Base-by-base conservation (phyloP, 2,797 vertebrate species). In the Rhynchonycteris naso region DNA sequence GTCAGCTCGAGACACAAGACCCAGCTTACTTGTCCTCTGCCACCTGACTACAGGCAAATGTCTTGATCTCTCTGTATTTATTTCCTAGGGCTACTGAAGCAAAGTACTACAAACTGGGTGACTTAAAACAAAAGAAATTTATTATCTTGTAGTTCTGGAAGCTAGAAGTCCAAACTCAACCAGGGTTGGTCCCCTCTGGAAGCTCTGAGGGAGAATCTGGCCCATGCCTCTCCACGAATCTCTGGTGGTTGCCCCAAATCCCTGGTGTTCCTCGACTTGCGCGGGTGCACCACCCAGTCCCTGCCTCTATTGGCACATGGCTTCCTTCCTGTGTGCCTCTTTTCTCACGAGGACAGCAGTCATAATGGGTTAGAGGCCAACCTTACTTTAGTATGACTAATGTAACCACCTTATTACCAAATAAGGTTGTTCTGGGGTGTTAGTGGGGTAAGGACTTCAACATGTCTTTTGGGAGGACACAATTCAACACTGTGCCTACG, bases 21-120 rank as follows among this genome's bases (percentile, higher is more conserved):
- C 33, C 0, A 0, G 28, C 72, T 22, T 3, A 5, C 3, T 0
- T 7, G 19, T 43, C 56, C n/a, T 66, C 28, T 1, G 1, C 18
- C 12, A 1, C 54, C 59, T 38, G 30, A 5, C 56, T 2, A 0
- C 0, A 1, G 50, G 43, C 13, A n/a, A 54, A 38, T 5, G n/a
- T 56, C 80, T 47, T 22, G n/a, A 16, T 54, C 1, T 66, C 61
- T 68, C 65, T 74, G n/a, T 6, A 10, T 33, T 30, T 8, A 15
- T 7, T 54, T 7, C 79, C 24, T 19, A 26, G 43, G n/a, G 50
- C 72, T 59, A 28, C 19, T 56, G 15, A 38, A 28, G 33, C 43
- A 54, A 56, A 74, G 26, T 5, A 11, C 35, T 15, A 21, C 6
- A 5, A 22, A 65, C 47, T 0, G 3, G 6, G 69, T 21, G 38